Percentiles rank a stretch among this genome's conserved stretches.
These are phyloP conservation scores for Entomobrya proxima DNA, from an alignment of 2,888 invertebrate genomes.

Conservation along the genomic window DNA sequence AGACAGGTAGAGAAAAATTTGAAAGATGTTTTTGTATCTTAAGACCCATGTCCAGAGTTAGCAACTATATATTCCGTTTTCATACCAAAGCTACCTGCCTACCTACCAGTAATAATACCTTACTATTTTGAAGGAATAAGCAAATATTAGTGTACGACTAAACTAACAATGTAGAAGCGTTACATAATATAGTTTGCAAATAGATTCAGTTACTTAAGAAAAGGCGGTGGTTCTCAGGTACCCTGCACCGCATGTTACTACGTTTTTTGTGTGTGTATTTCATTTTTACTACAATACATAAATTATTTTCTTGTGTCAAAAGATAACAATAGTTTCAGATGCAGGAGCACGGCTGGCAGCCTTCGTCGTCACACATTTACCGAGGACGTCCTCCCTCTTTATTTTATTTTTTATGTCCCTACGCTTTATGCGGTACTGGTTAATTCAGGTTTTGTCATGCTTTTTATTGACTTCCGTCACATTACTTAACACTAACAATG, in stretches of 20 bases:
- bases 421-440: neutral
- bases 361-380: slow-evolving; percentile 23
- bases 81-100: neutral
- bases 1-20: no score
- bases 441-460: slow-evolving; percentile 47
- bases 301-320: slow-evolving; percentile 52
- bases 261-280: slow-evolving; percentile 28
- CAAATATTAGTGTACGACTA: slow-evolving; percentile 61
- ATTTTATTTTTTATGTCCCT: neutral
- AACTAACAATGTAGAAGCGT: slow-evolving; percentile 54
- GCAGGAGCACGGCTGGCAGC: slow-evolving; percentile 29
- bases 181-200: slow-evolving; percentile 50
- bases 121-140: slow-evolving; percentile 34
- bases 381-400: neutral
- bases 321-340: slow-evolving; percentile 44
- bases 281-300: slow-evolving; percentile 32
- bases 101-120: no score
- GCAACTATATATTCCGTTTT: neutral
- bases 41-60: neutral
- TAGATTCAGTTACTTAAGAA: slow-evolving; percentile 12
- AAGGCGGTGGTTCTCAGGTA: slow-evolving; percentile 37
- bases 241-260: slow-evolving; percentile 46
- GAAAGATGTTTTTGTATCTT: no score
- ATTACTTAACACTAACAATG: slow-evolving; percentile 46
- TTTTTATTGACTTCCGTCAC: slow-evolving; percentile 45